Conservation (phyloP, 2,113 vertebrate species). For the Sterrhoptilus dennistouni region DNA sequence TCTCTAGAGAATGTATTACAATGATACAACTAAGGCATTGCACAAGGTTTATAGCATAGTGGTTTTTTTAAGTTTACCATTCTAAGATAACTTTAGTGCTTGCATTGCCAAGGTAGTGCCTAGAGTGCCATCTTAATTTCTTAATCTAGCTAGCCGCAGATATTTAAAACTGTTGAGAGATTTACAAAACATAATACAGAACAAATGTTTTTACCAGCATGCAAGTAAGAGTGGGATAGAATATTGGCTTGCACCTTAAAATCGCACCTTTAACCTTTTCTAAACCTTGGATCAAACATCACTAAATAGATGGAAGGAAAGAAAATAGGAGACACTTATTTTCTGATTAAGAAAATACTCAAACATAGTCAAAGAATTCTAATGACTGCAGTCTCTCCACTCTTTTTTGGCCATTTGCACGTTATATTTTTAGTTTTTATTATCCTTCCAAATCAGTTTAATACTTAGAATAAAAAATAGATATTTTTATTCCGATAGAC, state of each 20-base stretch:
- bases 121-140: neutral
- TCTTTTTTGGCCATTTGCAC: accelerated
- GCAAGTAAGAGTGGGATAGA: neutral
- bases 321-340: neutral
- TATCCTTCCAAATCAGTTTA: neutral
- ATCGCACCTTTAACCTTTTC: neutral
- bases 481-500: neutral
- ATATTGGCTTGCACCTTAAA: neutral
- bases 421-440: neutral
- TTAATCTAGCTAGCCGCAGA: neutral
- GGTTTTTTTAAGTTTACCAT: neutral
- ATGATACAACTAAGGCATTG: neutral
- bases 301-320: neutral
- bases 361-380: neutral
- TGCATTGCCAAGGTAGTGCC: neutral
- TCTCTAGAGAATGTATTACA: neutral
- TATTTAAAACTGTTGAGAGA: neutral
- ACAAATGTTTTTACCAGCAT: neutral
- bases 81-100: neutral
- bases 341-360: neutral
- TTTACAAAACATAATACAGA: neutral
- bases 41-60: neutral
- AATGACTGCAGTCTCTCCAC: neutral
- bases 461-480: neutral
- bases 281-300: neutral